Evolutionary conservation across 2,113 vertebrate genomes (phyloP).

Genomic region (Catagonus wagneri): DNA sequence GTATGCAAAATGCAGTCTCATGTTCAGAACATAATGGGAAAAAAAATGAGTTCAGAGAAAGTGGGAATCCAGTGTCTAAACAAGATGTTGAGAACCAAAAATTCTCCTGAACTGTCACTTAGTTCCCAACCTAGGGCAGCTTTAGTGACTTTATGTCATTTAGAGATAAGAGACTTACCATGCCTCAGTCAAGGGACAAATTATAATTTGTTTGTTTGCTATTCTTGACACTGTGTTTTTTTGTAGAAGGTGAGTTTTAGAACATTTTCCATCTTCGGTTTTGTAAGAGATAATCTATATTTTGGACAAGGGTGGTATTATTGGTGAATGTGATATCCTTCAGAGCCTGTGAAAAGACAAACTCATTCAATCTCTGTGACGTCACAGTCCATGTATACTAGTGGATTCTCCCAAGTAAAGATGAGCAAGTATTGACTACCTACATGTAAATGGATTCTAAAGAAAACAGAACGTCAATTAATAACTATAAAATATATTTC

Average conservation of each 20-base stretch:
- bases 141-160: neutral
- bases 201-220: neutral
- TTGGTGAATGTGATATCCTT: neutral
- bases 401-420: neutral
- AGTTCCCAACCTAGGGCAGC: neutral
- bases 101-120: neutral
- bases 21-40: neutral
- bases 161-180: neutral
- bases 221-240: neutral
- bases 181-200: neutral
- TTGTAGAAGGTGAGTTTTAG: neutral
- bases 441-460: neutral
- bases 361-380: neutral
- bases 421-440: neutral
- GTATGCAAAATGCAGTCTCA: neutral
- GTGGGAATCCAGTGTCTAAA: neutral
- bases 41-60: neutral
- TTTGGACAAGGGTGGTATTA: neutral
- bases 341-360: neutral
- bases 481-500: neutral
- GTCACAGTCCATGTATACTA: neutral
- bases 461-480: neutral
- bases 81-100: neutral
- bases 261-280: neutral
- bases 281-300: neutral